These are phyloP conservation scores for Procambarus clarkii DNA, from an alignment of 1,140 invertebrate species.

Conservation along the genomic window DNA sequence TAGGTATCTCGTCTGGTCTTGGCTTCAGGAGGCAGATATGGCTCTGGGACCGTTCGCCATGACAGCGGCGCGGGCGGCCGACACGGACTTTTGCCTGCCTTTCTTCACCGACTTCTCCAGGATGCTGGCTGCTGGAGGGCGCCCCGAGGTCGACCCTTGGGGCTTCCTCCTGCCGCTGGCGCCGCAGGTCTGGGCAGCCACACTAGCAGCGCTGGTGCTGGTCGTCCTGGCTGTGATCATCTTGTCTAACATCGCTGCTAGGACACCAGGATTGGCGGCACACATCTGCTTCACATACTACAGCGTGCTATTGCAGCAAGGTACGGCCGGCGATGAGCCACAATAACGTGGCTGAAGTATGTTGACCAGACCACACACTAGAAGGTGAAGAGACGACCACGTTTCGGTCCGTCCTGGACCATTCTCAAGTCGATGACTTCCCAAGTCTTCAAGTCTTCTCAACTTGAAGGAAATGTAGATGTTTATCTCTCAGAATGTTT, in stretches of 20 bases:
- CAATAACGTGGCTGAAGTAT: too few species aligned
- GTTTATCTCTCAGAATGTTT: too few species aligned
- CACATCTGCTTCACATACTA: background rate
- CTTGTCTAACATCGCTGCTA: background rate
- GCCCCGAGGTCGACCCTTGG: slow-evolving; percentile 28
- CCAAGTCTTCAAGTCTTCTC: too few species aligned
- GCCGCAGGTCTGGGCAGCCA: background rate
- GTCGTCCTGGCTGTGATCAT: background rate
- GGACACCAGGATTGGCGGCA: too few species aligned
- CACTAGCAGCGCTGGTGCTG: background rate
- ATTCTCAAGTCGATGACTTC: too few species aligned
- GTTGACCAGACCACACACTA: too few species aligned
- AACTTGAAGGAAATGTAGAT: too few species aligned
- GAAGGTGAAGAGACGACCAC: too few species aligned
- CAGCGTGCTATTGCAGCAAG: background rate
- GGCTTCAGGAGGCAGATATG: slow-evolving; percentile 40
- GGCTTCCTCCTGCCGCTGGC: slow-evolving; percentile 38
- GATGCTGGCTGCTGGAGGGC: background rate
- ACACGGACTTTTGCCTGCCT: background rate
- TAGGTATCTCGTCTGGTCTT: too few species aligned
- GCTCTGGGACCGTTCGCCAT: slow-evolving; percentile 38
- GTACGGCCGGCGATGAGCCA: background rate
- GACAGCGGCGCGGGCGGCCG: background rate
- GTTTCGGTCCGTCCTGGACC: too few species aligned
- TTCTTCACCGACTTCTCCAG: background rate